Conservation (phyloP, 1,140 invertebrate species). For the Meteorus sp. region DNA sequence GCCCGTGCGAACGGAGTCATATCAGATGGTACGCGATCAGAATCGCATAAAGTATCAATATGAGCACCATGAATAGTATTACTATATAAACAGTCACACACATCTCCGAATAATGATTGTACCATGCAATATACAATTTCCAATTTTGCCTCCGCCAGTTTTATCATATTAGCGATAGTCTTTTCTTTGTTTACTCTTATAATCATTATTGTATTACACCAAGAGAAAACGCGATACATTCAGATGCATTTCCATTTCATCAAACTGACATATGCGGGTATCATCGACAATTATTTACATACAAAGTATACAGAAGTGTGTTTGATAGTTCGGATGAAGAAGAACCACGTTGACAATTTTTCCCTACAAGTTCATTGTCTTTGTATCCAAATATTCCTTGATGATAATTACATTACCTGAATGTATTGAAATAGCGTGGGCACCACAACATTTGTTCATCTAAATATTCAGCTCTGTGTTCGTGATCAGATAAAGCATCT, state of each 20-base stretch:
- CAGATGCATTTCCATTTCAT: too few species aligned
- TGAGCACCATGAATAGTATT: not conserved
- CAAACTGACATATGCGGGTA: too few species aligned
- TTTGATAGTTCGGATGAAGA: too few species aligned
- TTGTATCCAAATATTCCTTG: too few species aligned
- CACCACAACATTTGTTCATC: not conserved
- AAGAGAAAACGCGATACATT: too few species aligned
- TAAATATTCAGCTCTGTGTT: slow-evolving; percentile 1
- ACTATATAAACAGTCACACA: not conserved
- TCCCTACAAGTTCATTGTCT: too few species aligned
- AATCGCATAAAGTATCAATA: not conserved
- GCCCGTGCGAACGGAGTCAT: not conserved
- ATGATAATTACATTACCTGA: not conserved
- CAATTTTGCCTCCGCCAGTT: not conserved
- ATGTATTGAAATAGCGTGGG: not conserved
- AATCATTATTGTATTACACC: too few species aligned
- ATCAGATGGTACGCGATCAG: not conserved
- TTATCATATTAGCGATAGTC: not conserved
- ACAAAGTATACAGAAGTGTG: too few species aligned
- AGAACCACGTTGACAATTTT: too few species aligned
- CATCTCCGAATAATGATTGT: too few species aligned
- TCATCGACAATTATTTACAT: too few species aligned
- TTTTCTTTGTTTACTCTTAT: too few species aligned
- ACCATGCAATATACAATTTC: not conserved
- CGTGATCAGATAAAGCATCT: not conserved